Evolutionary conservation across 2,888 invertebrate species (phyloP).

Genomic region (Dasypolia templi): DNA sequence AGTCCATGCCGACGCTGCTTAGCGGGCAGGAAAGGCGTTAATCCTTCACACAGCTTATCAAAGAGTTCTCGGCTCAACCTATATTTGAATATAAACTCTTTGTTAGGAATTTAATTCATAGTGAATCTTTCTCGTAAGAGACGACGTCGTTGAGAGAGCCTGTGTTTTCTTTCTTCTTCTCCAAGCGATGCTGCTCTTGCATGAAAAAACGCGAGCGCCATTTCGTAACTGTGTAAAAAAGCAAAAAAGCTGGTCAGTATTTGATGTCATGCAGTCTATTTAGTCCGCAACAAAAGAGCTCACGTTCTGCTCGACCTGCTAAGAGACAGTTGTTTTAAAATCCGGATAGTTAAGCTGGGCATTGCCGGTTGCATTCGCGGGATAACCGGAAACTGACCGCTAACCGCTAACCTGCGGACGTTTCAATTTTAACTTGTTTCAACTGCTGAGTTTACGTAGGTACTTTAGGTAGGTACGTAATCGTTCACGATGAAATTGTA

Average conservation of each 20-base stretch:
- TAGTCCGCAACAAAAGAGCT: not conserved
- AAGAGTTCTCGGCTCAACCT: conserved; percentile 19
- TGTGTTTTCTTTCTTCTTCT: not conserved
- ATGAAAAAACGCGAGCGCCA: conserved; percentile 12
- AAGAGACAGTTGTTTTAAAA: not conserved
- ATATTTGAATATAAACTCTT: conserved; percentile 23
- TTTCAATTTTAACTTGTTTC: not conserved
- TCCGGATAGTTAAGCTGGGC: not conserved
- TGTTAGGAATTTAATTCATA: conserved; percentile 11
- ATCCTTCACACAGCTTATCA: conserved; percentile 10
- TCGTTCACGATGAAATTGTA: not conserved
- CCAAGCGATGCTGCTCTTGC: not conserved
- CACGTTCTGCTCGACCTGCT: not conserved
- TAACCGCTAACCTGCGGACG: not conserved
- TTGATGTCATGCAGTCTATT: not conserved
- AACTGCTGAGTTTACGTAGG: not conserved
- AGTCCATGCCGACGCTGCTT: not conserved
- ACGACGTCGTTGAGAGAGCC: conserved; percentile 3
- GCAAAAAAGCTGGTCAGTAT: not conserved
- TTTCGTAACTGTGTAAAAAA: conserved; percentile 16
- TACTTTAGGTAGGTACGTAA: too few relatives aligned
- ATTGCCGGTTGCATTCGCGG: not conserved
- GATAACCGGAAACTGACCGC: not conserved
- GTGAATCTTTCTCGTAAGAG: conserved; percentile 11
- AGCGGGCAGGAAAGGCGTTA: conserved; percentile 7